These are phyloP conservation scores for Cheilosia scutellata DNA, from an alignment of 2,888 invertebrate genomes.

Conservation along the genomic window DNA sequence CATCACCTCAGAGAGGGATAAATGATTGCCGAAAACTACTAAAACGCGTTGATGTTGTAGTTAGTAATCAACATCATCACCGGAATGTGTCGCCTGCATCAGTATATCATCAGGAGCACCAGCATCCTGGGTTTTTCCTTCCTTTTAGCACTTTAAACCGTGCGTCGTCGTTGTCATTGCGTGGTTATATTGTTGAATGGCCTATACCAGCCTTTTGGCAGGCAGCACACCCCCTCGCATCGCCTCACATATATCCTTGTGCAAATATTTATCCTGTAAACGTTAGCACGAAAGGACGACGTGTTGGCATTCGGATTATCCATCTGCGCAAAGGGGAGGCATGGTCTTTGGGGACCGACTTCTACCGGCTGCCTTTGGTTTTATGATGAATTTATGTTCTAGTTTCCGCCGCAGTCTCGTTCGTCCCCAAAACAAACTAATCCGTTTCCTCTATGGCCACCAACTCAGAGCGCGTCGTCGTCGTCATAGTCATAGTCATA, in stretches of 20 bases:
- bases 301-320: conserved; percentile 73
- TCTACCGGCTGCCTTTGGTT: conserved; percentile 58
- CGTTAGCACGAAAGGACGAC: conserved; percentile 42
- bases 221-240: conserved; percentile 2
- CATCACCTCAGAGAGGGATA: conserved; percentile 39
- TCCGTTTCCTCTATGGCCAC: conserved; percentile 57
- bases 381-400: conserved; percentile 75
- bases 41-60: conserved; percentile 50
- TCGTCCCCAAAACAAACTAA: conserved; percentile 57
- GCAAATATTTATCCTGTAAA: conserved; percentile 73
- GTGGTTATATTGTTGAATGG: conserved; percentile 58
- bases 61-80: conserved; percentile 66
- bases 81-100: conserved; percentile 60
- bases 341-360: conserved; percentile 54
- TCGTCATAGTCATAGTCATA: conserved; percentile 30
- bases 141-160: conserved; percentile 68
- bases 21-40: conserved; percentile 71
- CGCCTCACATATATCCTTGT: conserved; percentile 21
- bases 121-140: conserved; percentile 48
- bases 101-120: conserved; percentile 56
- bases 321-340: conserved; percentile 2
- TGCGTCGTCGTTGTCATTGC: conserved; percentile 48
- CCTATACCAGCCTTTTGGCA: conserved; percentile 40
- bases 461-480: conserved; percentile 37
- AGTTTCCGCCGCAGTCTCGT: conserved; percentile 39